Percentiles rank a stretch among this genome's conserved stretches.
These are phyloP conservation scores for Sinonovacula constricta DNA, from an alignment of 1,140 invertebrate species.

Conservation along the genomic window DNA sequence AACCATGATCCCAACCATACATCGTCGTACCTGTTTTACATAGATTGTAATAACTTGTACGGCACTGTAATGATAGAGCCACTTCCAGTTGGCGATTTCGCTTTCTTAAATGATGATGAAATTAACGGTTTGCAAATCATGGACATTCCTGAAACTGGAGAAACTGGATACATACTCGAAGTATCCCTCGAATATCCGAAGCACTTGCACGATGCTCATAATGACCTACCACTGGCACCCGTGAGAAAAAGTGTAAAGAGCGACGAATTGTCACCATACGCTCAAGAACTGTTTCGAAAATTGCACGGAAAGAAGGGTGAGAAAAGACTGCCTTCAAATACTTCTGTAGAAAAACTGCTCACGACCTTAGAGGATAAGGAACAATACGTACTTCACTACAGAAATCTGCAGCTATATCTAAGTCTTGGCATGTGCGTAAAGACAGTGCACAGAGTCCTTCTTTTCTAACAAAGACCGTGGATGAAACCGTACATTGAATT, in stretches of 20 bases:
- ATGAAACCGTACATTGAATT: slow-evolving; percentile 55
- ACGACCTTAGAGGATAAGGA: no score
- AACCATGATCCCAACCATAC: slow-evolving; percentile 18
- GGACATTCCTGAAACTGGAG: neutral
- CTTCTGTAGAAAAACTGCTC: slow-evolving; percentile 17
- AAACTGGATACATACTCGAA: slow-evolving; percentile 37
- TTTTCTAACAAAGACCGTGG: slow-evolving; percentile 48
- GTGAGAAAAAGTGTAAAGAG: neutral
- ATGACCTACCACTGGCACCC: slow-evolving; percentile 14
- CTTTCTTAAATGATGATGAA: neutral
- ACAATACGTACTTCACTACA: no score
- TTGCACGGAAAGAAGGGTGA: neutral
- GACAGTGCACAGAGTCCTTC: slow-evolving; percentile 36
- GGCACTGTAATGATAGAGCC: slow-evolving; percentile 30
- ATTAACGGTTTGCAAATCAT: neutral
- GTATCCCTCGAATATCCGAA: slow-evolving; percentile 42
- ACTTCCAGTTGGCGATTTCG: slow-evolving; percentile 36
- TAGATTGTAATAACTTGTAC: slow-evolving; percentile 39
- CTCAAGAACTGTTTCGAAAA: neutral
- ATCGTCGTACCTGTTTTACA: slow-evolving; percentile 27
- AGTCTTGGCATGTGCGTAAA: slow-evolving; percentile 9
- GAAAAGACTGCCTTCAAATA: neutral
- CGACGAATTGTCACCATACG: slow-evolving; percentile 17
- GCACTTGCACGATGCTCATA: slow-evolving; percentile 33
- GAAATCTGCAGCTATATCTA: no score